These are phyloP conservation scores for Leucoptera coffeella DNA, from an alignment of 2,888 invertebrate species.

Conservation along the genomic window DNA sequence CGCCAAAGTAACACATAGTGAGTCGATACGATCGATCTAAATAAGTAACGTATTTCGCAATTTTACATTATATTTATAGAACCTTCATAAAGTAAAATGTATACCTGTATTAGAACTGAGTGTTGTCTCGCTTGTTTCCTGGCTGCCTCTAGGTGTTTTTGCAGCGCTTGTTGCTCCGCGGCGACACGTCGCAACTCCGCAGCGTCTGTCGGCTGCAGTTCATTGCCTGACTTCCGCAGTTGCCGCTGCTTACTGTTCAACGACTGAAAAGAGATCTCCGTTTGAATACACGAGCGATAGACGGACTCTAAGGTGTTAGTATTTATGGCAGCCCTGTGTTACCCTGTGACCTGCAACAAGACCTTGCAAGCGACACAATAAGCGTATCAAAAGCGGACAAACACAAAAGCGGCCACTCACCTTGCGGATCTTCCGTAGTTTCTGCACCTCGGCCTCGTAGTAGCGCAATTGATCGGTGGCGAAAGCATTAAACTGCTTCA, in stretches of 20 bases:
- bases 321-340: constrained; percentile 10
- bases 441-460: constrained; percentile 83
- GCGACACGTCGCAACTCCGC: constrained; percentile 70
- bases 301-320: constrained; percentile 1
- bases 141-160: constrained; percentile 76
- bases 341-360: constrained; percentile 10
- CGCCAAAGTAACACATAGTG: too few species aligned
- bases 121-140: constrained; percentile 78
- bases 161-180: constrained; percentile 69
- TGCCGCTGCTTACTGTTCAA: constrained; percentile 85
- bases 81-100: too few species aligned
- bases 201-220: constrained; percentile 72
- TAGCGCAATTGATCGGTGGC: constrained; percentile 72
- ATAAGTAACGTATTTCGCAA: too few species aligned
- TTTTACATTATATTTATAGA: too few species aligned
- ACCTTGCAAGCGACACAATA: constrained; percentile 9
- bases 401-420: constrained; percentile 56
- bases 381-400: constrained; percentile 47
- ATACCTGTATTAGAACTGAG: constrained; percentile 68
- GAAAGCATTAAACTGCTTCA: constrained; percentile 69
- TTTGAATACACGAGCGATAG: constrained; percentile 8
- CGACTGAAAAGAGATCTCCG: constrained; percentile 52
- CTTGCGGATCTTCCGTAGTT: constrained; percentile 79
- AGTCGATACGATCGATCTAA: too few species aligned
- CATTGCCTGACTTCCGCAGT: constrained; percentile 76